Percentiles rank a stretch among this genome's conserved stretches.
These are phyloP conservation scores for Artemia sinica DNA, from an alignment of 2,888 invertebrate genomes.

Conservation along the genomic window DNA sequence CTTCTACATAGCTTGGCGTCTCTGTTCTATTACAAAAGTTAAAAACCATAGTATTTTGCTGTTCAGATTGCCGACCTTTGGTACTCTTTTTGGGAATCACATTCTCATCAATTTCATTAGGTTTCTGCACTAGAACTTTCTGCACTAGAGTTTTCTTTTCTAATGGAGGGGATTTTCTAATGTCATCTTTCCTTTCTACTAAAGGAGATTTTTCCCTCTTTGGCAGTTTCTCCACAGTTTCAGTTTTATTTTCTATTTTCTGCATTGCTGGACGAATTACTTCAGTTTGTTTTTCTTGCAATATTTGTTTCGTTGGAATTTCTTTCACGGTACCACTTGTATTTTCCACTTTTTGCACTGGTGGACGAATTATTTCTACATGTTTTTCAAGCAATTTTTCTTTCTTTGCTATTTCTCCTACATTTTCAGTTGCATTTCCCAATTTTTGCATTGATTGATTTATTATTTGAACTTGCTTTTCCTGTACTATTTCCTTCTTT, in stretches of 20 bases:
- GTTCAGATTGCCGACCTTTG: conserved; percentile 26
- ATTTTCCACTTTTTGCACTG: not conserved
- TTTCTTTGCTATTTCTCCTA: too few species aligned
- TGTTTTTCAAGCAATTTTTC: not conserved
- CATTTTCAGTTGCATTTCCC: too few species aligned
- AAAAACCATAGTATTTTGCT: conserved; percentile 48
- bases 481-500: not conserved
- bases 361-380: not conserved
- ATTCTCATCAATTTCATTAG: not conserved
- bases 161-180: not conserved
- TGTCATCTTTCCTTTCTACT: not conserved
- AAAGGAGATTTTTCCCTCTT: not conserved
- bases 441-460: too few species aligned
- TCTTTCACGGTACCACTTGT: not conserved
- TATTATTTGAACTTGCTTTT: conserved; percentile 1
- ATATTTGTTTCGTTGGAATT: not conserved
- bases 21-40: conserved; percentile 64
- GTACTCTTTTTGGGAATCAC: conserved; percentile 12
- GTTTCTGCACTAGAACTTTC: not conserved
- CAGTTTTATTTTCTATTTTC: not conserved
- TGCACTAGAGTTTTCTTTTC: not conserved
- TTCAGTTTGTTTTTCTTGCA: too few species aligned
- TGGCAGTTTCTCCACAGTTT: not conserved
- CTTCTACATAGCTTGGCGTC: conserved; percentile 77
- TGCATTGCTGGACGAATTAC: not conserved